phyloP scores from a whole-genome alignment of 2,888 invertebrate species.

The Oasisia sp. region DNA sequence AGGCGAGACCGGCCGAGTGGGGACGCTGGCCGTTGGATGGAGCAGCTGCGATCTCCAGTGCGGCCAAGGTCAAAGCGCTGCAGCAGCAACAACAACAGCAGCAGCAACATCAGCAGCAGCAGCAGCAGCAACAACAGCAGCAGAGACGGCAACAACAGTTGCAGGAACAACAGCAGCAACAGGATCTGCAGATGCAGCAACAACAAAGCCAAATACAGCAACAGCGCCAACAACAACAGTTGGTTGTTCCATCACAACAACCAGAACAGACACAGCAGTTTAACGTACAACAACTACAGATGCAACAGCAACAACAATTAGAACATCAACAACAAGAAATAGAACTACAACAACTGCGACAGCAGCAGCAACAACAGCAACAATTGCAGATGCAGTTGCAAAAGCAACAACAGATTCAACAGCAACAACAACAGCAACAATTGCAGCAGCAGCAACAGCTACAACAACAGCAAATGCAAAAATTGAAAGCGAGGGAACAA shows the following conservation, averaged over 20 bases:
- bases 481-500: slow-evolving; percentile 13
- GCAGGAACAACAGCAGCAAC: neutral
- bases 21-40: neutral
- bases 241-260: neutral
- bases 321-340: too few relatives aligned
- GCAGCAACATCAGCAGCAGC: neutral
- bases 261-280: neutral
- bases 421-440: neutral
- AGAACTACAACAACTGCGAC: neutral
- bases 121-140: neutral
- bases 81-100: neutral
- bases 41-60: neutral
- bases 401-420: neutral
- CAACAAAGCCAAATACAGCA: neutral
- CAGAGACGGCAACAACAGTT: neutral
- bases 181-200: neutral
- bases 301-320: neutral
- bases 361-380: neutral
- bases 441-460: neutral
- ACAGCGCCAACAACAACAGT: neutral
- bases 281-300: neutral
- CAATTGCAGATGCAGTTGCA: neutral
- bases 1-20: neutral
- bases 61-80: neutral
- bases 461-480: neutral